Evolutionary conservation across 2,113 vertebrate species (phyloP).

Genomic region (Erinaceus europaeus): DNA sequence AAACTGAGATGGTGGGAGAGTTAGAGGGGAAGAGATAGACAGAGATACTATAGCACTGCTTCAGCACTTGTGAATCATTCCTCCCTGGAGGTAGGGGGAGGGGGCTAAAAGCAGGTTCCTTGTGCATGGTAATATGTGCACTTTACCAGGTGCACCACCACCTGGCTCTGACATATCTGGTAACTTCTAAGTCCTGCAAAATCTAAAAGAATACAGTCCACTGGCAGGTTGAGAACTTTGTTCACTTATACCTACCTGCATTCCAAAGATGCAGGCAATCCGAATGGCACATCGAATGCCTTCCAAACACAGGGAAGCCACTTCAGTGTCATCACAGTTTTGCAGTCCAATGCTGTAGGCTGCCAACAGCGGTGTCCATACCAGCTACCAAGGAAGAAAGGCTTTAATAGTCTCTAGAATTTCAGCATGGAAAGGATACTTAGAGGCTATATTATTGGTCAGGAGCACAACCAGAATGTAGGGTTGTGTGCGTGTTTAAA

Average conservation of each 20-base stretch:
- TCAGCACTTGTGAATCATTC: no score
- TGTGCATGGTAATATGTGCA: no score
- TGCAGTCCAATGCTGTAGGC: conserved; percentile 97
- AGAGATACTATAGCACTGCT: no score
- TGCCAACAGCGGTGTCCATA: conserved; percentile 95
- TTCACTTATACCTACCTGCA: conserved; percentile 88
- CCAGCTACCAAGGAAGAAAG: conserved; percentile 85
- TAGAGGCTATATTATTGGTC: not conserved
- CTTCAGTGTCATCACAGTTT: conserved; percentile 97
- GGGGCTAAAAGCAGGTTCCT: no score
- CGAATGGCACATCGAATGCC: conserved; percentile 96
- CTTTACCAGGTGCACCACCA: no score
- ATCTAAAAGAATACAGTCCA: not conserved
- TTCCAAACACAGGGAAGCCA: conserved; percentile 94
- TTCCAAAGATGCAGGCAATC: conserved; percentile 95
- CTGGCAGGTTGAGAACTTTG: not conserved
- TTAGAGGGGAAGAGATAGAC: no score
- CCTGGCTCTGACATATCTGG: not conserved
- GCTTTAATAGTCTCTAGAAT: not conserved
- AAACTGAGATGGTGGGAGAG: no score
- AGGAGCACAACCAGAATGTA: not conserved
- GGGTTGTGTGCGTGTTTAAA: no score
- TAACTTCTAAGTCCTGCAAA: not conserved
- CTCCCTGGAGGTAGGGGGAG: no score
- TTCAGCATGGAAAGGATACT: not conserved